A percentile compares a stretch with the other conserved stretches of the same genome.
These are phyloP conservation scores for Echiichthys vipera DNA, from an alignment of 2,797 vertebrate genomes.

Conservation along the genomic window DNA sequence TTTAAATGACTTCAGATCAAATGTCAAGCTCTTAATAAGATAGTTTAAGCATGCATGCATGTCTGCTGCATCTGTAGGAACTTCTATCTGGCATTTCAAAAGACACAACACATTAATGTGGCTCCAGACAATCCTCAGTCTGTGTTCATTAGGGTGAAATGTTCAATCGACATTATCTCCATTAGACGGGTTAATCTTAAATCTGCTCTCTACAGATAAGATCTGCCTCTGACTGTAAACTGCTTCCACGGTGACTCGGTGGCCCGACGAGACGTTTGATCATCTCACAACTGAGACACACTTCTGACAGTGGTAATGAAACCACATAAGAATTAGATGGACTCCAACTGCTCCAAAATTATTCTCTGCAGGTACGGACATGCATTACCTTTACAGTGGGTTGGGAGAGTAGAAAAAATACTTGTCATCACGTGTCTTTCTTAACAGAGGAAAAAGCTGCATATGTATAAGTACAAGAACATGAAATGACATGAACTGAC, in stretches of 20 bases:
- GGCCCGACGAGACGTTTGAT: constrained; percentile 67
- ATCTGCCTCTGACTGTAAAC: constrained; percentile 53
- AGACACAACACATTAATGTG: constrained; percentile 21
- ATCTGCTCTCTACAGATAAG: constrained; percentile 53
- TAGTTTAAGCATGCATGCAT: constrained; percentile 22
- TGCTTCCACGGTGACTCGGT: constrained; percentile 55
- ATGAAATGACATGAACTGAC: constrained; percentile 78
- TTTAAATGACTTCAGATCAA: constrained; percentile 39
- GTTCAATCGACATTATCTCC: constrained; percentile 36
- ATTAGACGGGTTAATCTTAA: constrained; percentile 53
- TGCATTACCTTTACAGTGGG: constrained; percentile 57
- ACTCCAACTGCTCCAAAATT: constrained; percentile 62
- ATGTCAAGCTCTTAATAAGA: constrained; percentile 21
- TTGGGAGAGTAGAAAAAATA: constrained; percentile 1
- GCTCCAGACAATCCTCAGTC: constrained; percentile 57
- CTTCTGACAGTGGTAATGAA: constrained; percentile 63
- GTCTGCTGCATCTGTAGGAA: constrained; percentile 39
- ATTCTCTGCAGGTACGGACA: constrained; percentile 71
- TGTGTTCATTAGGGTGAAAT: constrained; percentile 35
- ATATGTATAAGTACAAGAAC: constrained; percentile 74
- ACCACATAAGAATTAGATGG: constrained; percentile 45
- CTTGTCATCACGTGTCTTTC: constrained; percentile 50
- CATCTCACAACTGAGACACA: constrained; percentile 59
- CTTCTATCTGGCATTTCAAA: constrained; percentile 31
- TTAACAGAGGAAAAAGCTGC: constrained; percentile 63